A percentile compares a stretch with the other conserved stretches of the same genome.
phyloP scores from a whole-genome alignment of 64 coral and sea anemone genomes.

The Porites australiensis region DNA sequence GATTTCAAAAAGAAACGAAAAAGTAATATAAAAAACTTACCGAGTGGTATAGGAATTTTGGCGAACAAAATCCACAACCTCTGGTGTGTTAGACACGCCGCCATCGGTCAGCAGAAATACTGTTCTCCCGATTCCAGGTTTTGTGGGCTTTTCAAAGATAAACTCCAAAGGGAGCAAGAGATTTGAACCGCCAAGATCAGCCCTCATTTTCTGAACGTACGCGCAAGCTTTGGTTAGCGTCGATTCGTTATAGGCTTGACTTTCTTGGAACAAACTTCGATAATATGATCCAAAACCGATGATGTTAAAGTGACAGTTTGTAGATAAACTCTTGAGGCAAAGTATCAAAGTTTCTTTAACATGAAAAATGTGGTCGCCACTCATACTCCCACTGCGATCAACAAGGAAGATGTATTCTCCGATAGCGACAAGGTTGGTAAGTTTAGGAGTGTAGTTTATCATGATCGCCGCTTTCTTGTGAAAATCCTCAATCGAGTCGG shows the following conservation, averaged over 20 bases:
- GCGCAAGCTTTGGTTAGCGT: constrained; percentile 68
- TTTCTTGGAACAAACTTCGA: constrained; percentile 90
- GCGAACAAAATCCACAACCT: constrained; percentile 93
- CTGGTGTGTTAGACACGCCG: constrained; percentile 83
- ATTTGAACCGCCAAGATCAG: constrained; percentile 88
- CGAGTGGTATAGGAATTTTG: constrained; percentile 81
- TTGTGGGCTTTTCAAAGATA: constrained; percentile 89
- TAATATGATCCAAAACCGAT: constrained; percentile 95
- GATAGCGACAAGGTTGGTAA: constrained; percentile 34
- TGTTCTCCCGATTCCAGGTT: constrained; percentile 68
- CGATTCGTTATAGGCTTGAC: constrained; percentile 74
- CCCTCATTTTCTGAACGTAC: constrained; percentile 93
- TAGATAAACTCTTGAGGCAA: constrained; percentile 92
- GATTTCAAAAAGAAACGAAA: no score
- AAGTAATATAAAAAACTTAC: constrained; percentile 42
- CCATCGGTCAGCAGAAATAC: constrained; percentile 89
- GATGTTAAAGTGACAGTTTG: constrained; percentile 88
- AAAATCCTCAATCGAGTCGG: constrained; percentile 78
- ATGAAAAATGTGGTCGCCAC: constrained; percentile 90
- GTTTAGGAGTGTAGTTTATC: constrained; percentile 80
- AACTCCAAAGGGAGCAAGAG: constrained; percentile 86
- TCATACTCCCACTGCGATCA: constrained; percentile 99
- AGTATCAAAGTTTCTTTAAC: constrained; percentile 89
- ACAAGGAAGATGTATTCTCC: constrained; percentile 94
- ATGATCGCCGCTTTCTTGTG: constrained; percentile 77